A percentile compares a stretch with the other conserved stretches of the same genome.
phyloP scores from a whole-genome alignment of 1,140 invertebrate genomes.

The Parapsyche elsis region DNA sequence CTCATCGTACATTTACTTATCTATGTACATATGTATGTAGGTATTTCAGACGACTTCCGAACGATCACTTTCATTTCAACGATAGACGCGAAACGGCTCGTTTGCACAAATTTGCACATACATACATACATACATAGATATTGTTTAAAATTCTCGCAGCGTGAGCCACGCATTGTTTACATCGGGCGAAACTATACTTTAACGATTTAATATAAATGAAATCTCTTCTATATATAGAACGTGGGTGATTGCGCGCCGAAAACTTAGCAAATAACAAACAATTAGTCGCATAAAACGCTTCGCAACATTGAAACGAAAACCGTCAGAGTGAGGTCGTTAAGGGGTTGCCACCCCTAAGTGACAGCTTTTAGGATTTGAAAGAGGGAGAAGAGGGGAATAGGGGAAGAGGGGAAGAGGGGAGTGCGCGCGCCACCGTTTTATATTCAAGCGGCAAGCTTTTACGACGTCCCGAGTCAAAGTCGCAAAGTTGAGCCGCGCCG shows the following conservation, averaged over 20 bases:
- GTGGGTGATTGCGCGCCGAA: neutral
- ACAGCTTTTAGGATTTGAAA: neutral
- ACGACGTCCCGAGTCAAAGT: neutral
- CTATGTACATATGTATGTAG: too few relatives aligned
- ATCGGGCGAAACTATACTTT: too few relatives aligned
- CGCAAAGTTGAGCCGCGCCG: conserved; percentile 2
- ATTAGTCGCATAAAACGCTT: conserved; percentile 15
- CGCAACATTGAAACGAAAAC: neutral
- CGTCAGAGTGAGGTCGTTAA: neutral
- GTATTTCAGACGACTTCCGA: too few relatives aligned
- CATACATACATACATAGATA: too few relatives aligned
- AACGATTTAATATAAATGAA: too few relatives aligned
- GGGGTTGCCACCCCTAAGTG: neutral
- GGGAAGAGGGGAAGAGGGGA: neutral
- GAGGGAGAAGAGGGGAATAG: too few relatives aligned
- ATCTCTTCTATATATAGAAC: neutral
- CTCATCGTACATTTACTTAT: too few relatives aligned
- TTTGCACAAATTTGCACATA: too few relatives aligned
- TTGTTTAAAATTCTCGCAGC: too few relatives aligned
- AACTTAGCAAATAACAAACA: conserved; percentile 25
- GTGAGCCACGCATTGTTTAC: too few relatives aligned
- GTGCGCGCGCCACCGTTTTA: conserved; percentile 11
- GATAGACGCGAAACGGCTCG: too few relatives aligned
- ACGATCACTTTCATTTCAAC: too few relatives aligned
- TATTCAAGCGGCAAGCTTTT: conserved; percentile 11